These are phyloP conservation scores for Dromococcyx pavoninus DNA, from an alignment of 2,797 vertebrate genomes.

Conservation along the genomic window DNA sequence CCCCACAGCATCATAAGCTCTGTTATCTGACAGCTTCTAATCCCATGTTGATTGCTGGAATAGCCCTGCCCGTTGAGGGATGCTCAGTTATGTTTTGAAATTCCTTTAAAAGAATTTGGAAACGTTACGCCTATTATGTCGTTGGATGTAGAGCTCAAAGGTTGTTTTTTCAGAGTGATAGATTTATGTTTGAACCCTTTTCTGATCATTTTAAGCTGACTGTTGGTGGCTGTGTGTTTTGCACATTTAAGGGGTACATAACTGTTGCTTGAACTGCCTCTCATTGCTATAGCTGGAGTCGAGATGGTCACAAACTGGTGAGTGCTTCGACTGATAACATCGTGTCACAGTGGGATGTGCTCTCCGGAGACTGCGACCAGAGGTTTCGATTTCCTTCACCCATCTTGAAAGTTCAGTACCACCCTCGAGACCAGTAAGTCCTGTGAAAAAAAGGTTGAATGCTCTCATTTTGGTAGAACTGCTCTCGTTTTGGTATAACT, in stretches of 20 bases:
- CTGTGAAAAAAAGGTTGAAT: not conserved
- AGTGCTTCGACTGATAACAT: slow-evolving; percentile 98
- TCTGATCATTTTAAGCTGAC: too few relatives aligned
- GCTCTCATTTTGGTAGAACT: not conserved
- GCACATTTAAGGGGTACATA: accelerated
- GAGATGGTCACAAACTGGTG: slow-evolving; percentile 96
- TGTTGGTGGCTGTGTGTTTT: accelerated
- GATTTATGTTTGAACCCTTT: not conserved
- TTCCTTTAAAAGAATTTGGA: not conserved
- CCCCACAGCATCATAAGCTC: not conserved
- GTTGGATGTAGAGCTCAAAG: not conserved
- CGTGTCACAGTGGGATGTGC: slow-evolving; percentile 96
- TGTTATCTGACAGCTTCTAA: accelerated
- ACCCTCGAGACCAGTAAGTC: slow-evolving; percentile 94
- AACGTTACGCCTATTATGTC: accelerated
- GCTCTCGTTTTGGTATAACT: not conserved
- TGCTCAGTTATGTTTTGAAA: accelerated
- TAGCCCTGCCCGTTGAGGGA: accelerated
- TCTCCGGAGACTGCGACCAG: slow-evolving; percentile 96
- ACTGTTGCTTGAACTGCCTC: not conserved
- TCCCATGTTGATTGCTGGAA: accelerated
- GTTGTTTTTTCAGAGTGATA: accelerated
- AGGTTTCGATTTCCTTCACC: slow-evolving; percentile 95
- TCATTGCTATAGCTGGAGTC: slow-evolving; percentile 86
- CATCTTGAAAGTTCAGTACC: slow-evolving; percentile 95